Percentiles rank a stretch among this genome's conserved stretches.
Conservation (phyloP, 1,140 invertebrate species). For the Drosophila ficusphila region DNA sequence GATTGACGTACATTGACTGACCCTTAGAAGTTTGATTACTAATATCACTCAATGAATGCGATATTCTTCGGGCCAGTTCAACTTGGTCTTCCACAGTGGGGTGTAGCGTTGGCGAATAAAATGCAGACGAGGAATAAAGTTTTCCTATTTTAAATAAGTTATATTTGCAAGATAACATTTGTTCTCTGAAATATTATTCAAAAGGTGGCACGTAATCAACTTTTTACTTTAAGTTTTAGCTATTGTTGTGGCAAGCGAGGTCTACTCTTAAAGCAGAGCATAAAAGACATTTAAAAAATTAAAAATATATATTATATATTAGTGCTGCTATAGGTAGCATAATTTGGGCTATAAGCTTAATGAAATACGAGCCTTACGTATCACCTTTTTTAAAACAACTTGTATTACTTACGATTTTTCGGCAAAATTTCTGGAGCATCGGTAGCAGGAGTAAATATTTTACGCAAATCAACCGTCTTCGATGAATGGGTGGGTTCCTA, state of each 20-base stretch:
- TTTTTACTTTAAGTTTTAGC: background rate
- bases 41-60: conserved; percentile 95
- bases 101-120: conserved; percentile 94
- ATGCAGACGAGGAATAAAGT: conserved; percentile 96
- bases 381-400: conserved; percentile 58
- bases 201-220: conserved; percentile 72
- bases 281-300: background rate
- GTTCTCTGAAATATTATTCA: background rate
- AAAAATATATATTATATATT: background rate
- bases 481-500: conserved; percentile 84
- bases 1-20: conserved; percentile 97
- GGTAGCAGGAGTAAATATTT: conserved; percentile 92
- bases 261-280: background rate
- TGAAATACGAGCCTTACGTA: conserved; percentile 55
- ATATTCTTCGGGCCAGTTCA: conserved; percentile 94
- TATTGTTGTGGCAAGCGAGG: background rate
- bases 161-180: conserved; percentile 44
- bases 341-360: background rate
- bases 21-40: conserved; percentile 96
- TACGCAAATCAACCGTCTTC: conserved; percentile 90
- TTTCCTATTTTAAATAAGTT: conserved; percentile 88
- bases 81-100: conserved; percentile 98
- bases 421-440: conserved; percentile 90
- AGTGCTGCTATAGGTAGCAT: conserved; percentile 4
- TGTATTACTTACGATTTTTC: conserved; percentile 87